phyloP scores from a whole-genome alignment of 1,140 invertebrate genomes.

The Anastatus disparis region DNA sequence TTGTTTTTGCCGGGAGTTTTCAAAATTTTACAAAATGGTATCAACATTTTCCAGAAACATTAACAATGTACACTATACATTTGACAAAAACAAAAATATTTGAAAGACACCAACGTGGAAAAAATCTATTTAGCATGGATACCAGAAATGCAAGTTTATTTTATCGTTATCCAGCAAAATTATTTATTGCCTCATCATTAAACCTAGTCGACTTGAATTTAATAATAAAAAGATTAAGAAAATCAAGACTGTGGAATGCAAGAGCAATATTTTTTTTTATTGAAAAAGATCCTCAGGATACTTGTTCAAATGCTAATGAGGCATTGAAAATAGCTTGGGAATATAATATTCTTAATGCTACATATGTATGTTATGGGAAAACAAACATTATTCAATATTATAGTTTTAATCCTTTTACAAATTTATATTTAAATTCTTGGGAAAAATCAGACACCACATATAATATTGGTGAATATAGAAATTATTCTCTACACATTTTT shows the following conservation, averaged over 20 bases:
- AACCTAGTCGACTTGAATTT: background rate
- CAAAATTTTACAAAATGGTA: background rate
- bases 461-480: background rate
- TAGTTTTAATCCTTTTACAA: background rate
- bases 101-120: background rate
- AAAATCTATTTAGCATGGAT: background rate
- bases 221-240: background rate
- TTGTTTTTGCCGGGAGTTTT: background rate
- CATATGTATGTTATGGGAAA: background rate
- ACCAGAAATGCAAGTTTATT: background rate
- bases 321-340: background rate
- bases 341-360: constrained; percentile 4
- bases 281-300: background rate
- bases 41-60: background rate
- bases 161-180: background rate
- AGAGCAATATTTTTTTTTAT: background rate
- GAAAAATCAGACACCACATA: background rate
- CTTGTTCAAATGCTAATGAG: background rate
- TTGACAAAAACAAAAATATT: background rate
- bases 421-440: background rate
- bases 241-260: background rate
- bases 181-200: background rate
- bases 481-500: background rate
- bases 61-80: background rate
- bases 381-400: background rate